Percentiles rank a stretch among this genome's conserved stretches.
Conservation (phyloP, 2,113 vertebrate genomes). For the Hiodon tergisus region DNA sequence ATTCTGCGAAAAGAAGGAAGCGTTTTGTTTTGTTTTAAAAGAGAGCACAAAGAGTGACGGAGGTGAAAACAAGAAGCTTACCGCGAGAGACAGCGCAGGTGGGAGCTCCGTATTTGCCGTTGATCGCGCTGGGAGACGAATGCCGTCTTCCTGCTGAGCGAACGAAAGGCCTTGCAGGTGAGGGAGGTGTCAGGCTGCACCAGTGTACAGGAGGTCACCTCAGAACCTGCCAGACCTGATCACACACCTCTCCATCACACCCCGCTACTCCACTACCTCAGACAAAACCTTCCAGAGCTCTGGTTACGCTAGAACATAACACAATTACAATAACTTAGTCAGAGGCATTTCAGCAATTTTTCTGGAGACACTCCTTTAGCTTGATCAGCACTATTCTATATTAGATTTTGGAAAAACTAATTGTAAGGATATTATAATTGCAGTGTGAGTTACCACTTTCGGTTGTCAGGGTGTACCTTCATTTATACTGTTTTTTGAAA, state of each 20-base stretch:
- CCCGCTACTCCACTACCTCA: background rate
- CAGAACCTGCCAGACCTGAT: conserved; percentile 16
- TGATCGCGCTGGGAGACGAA: background rate
- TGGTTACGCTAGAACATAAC: background rate
- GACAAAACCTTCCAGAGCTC: background rate
- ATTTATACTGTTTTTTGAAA: no score
- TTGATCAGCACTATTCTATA: no score
- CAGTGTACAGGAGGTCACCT: conserved; percentile 1
- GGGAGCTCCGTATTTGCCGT: background rate
- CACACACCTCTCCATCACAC: conserved; percentile 11
- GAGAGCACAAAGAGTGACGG: background rate
- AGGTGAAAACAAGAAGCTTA: conserved; percentile 4
- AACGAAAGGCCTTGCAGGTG: background rate
- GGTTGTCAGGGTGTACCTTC: no score
- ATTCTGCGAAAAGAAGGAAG: background rate
- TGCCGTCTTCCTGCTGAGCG: background rate
- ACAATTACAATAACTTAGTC: background rate
- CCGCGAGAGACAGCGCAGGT: conserved; percentile 3
- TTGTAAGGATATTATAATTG: no score
- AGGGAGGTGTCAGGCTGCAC: background rate
- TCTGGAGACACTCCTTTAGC: background rate
- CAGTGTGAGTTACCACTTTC: no score
- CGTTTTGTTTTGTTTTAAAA: background rate
- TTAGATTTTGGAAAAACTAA: no score
- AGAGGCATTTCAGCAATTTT: background rate